These are phyloP conservation scores for Ypsolopha sequella DNA, from an alignment of 2,888 invertebrate genomes.

Conservation along the genomic window DNA sequence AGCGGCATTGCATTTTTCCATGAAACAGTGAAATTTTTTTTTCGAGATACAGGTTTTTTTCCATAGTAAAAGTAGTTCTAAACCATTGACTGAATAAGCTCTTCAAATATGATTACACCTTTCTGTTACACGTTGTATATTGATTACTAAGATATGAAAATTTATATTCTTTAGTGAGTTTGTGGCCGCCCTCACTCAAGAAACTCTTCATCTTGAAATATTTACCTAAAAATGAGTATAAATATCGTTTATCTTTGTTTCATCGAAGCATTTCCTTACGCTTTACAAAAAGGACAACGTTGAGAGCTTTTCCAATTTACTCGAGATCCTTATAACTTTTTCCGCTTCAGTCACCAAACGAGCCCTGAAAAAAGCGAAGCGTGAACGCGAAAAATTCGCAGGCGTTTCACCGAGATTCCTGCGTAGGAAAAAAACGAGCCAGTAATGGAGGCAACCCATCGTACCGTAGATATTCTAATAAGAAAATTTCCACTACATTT, in stretches of 20 bases:
- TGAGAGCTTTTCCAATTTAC: not conserved
- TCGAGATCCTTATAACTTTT: not conserved
- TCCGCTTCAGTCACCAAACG: not conserved
- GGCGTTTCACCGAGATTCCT: conserved; percentile 1
- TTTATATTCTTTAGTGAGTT: no score
- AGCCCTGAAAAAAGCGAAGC: conserved; percentile 4
- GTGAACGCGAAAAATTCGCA: conserved; percentile 2
- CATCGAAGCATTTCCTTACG: not conserved
- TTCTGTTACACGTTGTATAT: no score
- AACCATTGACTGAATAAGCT: no score
- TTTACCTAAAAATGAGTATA: not conserved
- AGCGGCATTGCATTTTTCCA: no score
- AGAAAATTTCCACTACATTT: conserved; percentile 73
- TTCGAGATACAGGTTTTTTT: no score
- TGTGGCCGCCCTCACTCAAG: conserved; percentile 7
- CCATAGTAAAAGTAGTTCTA: no score
- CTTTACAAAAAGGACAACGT: not conserved
- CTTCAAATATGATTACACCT: no score
- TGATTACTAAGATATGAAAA: no score
- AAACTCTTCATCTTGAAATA: not conserved
- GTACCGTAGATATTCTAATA: conserved; percentile 70
- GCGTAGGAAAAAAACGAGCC: conserved; percentile 18
- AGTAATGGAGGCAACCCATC: conserved; percentile 59
- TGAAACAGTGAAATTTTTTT: no score
- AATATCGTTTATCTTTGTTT: not conserved